Evolutionary conservation across 2,113 vertebrate species (phyloP).

Genomic region (Otocyon megalotis): DNA sequence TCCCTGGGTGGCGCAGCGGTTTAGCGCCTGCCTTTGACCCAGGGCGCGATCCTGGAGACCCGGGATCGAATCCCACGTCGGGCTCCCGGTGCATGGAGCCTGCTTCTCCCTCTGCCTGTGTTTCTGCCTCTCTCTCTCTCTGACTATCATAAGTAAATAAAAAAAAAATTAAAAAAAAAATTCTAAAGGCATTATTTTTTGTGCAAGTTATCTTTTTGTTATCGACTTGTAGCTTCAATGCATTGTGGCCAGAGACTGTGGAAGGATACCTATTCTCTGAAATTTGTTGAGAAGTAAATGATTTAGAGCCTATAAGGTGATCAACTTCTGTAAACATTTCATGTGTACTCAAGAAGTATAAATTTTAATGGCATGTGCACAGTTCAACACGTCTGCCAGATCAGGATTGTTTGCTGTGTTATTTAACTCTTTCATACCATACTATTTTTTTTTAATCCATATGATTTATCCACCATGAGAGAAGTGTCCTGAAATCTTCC

Average conservation of each 20-base stretch:
- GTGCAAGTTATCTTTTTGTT: constrained; percentile 22
- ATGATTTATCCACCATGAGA: neutral
- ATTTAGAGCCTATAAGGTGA: neutral
- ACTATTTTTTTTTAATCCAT: neutral
- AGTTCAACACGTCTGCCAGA: neutral
- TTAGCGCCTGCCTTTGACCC: too few relatives aligned
- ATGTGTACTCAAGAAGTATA: neutral
- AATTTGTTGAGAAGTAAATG: neutral
- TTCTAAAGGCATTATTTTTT: neutral
- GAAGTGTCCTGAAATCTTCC: neutral
- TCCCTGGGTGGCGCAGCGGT: too few relatives aligned
- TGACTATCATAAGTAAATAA: too few relatives aligned
- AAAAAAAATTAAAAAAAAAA: neutral
- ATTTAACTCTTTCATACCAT: neutral
- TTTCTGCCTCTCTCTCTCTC: too few relatives aligned
- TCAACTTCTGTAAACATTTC: neutral
- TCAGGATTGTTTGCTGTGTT: neutral
- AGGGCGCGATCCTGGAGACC: too few relatives aligned
- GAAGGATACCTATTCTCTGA: neutral
- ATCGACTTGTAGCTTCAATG: neutral
- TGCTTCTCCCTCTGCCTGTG: too few relatives aligned
- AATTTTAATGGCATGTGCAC: neutral
- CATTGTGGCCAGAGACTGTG: neutral
- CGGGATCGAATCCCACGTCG: too few relatives aligned
- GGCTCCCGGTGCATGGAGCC: too few relatives aligned